A percentile compares a stretch with the other conserved stretches of the same genome.
These are phyloP conservation scores for Syrmaticus mikado DNA, from an alignment of 2,113 vertebrate species.

Conservation along the genomic window DNA sequence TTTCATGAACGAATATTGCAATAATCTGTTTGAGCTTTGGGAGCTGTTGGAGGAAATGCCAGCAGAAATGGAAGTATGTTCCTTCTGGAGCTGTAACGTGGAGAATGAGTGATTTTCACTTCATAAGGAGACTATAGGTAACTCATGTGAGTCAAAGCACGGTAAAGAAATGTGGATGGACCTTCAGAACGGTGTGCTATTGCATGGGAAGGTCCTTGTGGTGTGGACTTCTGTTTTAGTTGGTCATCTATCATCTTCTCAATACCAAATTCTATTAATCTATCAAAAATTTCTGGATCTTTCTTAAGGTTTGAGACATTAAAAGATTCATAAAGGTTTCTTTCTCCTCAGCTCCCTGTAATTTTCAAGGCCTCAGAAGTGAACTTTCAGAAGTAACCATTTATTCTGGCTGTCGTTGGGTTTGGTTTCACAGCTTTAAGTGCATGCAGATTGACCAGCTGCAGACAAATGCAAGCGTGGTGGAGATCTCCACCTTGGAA, in stretches of 20 bases:
- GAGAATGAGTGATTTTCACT: not conserved
- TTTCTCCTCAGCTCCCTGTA: not conserved
- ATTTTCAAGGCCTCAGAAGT: not conserved
- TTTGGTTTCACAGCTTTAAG: not conserved
- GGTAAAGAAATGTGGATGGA: not conserved
- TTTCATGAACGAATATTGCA: not conserved
- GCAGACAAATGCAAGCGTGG: not conserved
- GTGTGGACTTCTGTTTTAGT: not conserved
- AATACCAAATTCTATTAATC: not conserved
- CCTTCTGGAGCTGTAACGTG: not conserved
- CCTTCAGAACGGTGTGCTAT: not conserved
- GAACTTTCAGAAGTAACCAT: not conserved
- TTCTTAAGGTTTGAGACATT: not conserved
- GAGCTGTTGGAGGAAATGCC: slow-evolving; percentile 18
- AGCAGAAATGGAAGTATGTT: not conserved
- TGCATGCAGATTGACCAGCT: not conserved
- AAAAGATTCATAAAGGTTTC: not conserved
- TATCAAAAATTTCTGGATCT: not conserved
- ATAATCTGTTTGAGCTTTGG: not conserved
- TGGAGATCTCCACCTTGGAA: not conserved
- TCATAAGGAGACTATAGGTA: not conserved
- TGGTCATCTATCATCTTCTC: not conserved
- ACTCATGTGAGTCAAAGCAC: not conserved
- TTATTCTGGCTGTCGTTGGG: not conserved
- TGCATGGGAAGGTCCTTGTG: fast-evolving